Evolutionary conservation across 92 coral and sea anemone genomes (phyloP).

Genomic region (Ricordea florida): DNA sequence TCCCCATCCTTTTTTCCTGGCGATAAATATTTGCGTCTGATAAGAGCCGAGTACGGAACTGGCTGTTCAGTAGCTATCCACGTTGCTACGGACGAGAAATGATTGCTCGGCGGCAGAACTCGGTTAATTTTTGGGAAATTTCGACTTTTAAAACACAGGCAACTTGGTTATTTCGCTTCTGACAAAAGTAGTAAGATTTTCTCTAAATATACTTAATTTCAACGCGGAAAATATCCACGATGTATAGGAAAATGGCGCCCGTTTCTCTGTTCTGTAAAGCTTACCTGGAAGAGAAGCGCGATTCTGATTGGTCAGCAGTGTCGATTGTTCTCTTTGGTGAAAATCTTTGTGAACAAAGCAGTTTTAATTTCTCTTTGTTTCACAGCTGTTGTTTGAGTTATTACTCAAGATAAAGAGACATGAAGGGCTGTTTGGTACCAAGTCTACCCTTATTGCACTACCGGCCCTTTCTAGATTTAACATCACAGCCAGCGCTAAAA

Average conservation of each 20-base stretch:
- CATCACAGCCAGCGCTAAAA: too few species aligned
- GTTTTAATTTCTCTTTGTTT: too few species aligned
- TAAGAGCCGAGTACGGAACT: neutral
- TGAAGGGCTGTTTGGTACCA: too few species aligned
- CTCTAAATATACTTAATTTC: neutral
- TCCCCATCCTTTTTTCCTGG: too few species aligned
- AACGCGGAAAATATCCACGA: neutral
- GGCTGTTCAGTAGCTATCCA: slow-evolving; percentile 40
- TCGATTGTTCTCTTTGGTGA: slow-evolving; percentile 5
- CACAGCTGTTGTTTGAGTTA: too few species aligned
- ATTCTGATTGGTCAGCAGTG: slow-evolving; percentile 1
- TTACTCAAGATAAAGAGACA: too few species aligned
- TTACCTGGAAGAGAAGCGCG: neutral
- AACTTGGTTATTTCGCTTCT: neutral
- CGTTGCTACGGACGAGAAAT: slow-evolving; percentile 22
- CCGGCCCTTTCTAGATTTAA: too few species aligned
- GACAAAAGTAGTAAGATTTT: neutral
- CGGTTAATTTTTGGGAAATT: neutral
- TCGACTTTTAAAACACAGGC: neutral
- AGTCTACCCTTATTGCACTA: too few species aligned
- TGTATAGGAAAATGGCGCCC: neutral
- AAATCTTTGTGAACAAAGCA: too few species aligned
- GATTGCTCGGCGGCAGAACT: neutral
- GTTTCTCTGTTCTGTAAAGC: too few species aligned
- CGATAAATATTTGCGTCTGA: too few species aligned